Evolutionary conservation across 2,888 invertebrate species (phyloP).

Genomic region (Uropetala carovei): DNA sequence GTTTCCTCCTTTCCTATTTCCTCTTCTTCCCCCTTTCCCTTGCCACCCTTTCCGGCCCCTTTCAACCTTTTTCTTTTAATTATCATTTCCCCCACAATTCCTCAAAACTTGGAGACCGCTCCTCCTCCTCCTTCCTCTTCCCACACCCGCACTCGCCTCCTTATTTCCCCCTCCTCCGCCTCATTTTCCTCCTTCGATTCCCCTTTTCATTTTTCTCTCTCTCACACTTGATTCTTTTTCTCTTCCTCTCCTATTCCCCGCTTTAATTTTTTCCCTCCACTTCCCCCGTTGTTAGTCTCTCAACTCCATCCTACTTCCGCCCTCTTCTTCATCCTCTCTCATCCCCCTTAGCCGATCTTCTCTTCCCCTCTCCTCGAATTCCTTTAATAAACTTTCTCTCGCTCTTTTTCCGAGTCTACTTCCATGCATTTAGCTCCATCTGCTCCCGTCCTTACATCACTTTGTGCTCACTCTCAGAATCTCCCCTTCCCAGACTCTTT

Average conservation of each 20-base stretch:
- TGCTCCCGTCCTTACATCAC: background rate
- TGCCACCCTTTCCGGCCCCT: background rate
- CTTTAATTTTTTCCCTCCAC: conserved; percentile 20
- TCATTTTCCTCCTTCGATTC: background rate
- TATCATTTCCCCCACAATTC: conserved; percentile 58
- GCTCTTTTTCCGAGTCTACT: conserved; percentile 17
- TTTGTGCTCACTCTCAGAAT: too few species aligned
- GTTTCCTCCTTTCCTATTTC: background rate
- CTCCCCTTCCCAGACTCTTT: background rate
- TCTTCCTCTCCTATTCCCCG: background rate
- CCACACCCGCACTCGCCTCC: background rate
- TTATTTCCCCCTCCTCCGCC: background rate
- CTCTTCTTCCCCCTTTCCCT: background rate
- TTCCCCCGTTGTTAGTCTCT: conserved; percentile 30
- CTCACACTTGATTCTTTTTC: background rate
- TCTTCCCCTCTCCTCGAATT: background rate
- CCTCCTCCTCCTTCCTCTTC: background rate
- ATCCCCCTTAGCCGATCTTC: background rate
- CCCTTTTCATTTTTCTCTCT: background rate
- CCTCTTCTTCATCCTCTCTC: background rate
- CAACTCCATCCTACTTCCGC: conserved; percentile 28
- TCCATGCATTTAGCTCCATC: conserved; percentile 48
- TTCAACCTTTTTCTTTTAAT: conserved; percentile 59
- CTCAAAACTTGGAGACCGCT: conserved; percentile 44
- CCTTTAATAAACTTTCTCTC: conserved; percentile 54